phyloP scores from a whole-genome alignment of 2,113 vertebrate genomes.

The Oenanthe melanoleuca region DNA sequence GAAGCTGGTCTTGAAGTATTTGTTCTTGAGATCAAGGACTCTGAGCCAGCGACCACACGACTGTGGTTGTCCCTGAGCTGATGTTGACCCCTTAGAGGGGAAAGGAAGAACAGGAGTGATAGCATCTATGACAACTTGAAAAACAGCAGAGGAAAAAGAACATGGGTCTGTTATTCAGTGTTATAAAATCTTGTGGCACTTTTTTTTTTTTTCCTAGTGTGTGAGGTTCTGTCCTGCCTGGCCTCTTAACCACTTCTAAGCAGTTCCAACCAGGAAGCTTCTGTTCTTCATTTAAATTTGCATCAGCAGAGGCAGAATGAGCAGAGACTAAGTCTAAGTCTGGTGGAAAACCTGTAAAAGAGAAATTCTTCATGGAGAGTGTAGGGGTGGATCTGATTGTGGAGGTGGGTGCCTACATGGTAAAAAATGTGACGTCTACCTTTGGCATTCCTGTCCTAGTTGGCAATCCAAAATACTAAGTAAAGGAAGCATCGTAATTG shows the following conservation, averaged over 20 bases:
- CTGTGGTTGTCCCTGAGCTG: neutral
- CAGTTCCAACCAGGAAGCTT: neutral
- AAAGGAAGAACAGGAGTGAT: neutral
- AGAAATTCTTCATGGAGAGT: neutral
- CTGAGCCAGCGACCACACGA: rapidly evolving
- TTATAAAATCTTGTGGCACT: neutral
- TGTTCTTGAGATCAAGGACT: neutral
- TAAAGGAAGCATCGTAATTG: neutral
- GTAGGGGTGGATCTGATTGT: neutral
- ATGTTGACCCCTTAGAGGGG: neutral
- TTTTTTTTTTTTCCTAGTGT: neutral
- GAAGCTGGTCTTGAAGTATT: neutral
- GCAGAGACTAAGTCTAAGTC: neutral
- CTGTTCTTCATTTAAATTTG: neutral
- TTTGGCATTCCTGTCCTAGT: neutral
- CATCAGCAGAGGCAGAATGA: neutral
- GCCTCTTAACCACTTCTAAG: neutral
- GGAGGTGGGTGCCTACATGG: neutral
- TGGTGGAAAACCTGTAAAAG: neutral
- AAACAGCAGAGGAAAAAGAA: neutral
- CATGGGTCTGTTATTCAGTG: neutral
- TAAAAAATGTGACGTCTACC: neutral
- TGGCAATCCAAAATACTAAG: neutral
- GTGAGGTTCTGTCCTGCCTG: neutral
- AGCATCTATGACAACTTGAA: neutral